A percentile compares a stretch with the other conserved stretches of the same genome.
Conservation (phyloP, 2,113 vertebrate species). For the Oplegnathus fasciatus region DNA sequence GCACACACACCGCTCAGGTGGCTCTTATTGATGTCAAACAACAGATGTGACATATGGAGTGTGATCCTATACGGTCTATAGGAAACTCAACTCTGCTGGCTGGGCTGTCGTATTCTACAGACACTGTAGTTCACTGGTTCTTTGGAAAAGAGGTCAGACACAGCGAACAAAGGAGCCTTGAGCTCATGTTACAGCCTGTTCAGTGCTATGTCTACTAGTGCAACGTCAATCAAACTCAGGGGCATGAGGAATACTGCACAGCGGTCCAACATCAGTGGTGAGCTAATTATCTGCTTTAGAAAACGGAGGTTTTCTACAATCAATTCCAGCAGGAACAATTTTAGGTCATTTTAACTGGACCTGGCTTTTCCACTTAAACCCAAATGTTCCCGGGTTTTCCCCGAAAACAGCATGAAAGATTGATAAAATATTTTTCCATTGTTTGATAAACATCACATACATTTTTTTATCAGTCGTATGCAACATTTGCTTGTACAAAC, state of each 20-base stretch:
- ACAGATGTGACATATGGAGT: slow-evolving; percentile 29
- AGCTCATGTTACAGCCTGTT: slow-evolving; percentile 81
- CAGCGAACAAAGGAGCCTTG: slow-evolving; percentile 71
- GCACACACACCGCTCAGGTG: slow-evolving; percentile 32
- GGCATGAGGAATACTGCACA: slow-evolving; percentile 29
- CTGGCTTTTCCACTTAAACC: not conserved
- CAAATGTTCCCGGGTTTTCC: not conserved
- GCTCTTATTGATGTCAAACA: slow-evolving; percentile 54
- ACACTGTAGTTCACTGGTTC: slow-evolving; percentile 62
- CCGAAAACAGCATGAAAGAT: not conserved
- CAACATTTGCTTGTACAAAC: not conserved
- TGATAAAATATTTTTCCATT: not conserved
- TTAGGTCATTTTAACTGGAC: not conserved
- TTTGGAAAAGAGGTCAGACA: slow-evolving; percentile 74
- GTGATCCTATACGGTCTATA: slow-evolving; percentile 46
- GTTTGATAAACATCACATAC: not conserved
- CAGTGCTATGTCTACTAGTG: slow-evolving; percentile 55
- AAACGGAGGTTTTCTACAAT: slow-evolving; percentile 4
- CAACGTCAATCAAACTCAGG: slow-evolving; percentile 70
- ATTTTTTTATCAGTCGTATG: not conserved
- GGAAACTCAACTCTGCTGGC: slow-evolving; percentile 48
- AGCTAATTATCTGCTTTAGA: slow-evolving; percentile 16
- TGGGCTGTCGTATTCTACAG: slow-evolving; percentile 33
- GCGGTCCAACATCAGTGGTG: slow-evolving; percentile 2
- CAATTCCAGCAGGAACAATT: slow-evolving; percentile 18